These are phyloP conservation scores for Sitobion miscanthi DNA, from an alignment of 1,140 invertebrate genomes.

Conservation along the genomic window DNA sequence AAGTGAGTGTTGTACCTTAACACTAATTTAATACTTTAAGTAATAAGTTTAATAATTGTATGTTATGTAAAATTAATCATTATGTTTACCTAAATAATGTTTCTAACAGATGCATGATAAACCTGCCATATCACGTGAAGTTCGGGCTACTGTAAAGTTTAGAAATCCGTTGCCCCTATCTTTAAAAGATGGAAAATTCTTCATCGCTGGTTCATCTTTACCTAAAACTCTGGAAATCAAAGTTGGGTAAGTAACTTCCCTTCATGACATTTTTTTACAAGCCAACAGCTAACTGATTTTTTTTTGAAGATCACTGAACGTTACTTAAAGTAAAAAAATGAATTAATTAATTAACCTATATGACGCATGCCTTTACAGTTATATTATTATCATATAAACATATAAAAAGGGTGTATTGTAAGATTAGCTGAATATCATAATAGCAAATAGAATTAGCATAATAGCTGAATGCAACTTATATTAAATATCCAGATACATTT, in stretches of 20 bases:
- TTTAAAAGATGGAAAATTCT: slow-evolving; percentile 77
- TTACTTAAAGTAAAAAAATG: no score
- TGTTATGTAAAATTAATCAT: background rate
- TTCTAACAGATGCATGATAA: background rate
- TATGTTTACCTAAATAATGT: background rate
- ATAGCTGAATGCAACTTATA: no score
- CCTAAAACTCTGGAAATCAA: slow-evolving; percentile 75
- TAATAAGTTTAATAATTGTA: background rate
- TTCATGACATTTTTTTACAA: background rate
- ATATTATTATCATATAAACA: background rate
- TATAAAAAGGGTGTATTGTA: background rate
- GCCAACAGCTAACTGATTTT: background rate
- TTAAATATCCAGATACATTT: no score
- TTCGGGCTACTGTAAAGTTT: slow-evolving; percentile 68
- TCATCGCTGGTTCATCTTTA: slow-evolving; percentile 80
- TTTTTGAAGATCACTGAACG: background rate
- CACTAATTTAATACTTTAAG: background rate
- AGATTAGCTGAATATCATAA: no score
- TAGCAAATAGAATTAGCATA: no score
- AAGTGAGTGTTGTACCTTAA: slow-evolving; percentile 62
- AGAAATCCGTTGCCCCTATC: slow-evolving; percentile 81
- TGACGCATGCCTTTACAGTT: no score
- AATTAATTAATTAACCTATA: no score
- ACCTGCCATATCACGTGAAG: background rate
- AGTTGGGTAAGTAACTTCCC: slow-evolving; percentile 60